Evolutionary conservation across 2,113 vertebrate species (phyloP), one percentile per base, ranked within the genome.

Genomic region (Coptodon bakossiorum): DNA sequence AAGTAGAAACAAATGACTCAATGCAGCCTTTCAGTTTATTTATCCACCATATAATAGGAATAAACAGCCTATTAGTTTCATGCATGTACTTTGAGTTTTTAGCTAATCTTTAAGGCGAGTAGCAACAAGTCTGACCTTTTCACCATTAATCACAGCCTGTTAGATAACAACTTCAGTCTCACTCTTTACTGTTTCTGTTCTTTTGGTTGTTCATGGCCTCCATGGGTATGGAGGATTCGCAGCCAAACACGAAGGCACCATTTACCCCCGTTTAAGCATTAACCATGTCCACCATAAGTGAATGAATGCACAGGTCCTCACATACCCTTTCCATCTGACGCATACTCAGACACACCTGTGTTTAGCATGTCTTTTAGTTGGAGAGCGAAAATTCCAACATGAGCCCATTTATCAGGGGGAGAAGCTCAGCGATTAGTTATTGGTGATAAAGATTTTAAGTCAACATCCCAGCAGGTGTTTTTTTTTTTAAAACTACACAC

Each of bases 381-480:
- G 94, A 93, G 84, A 88, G 82, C 80, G 22, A 92, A 93, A 96
- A 96, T 95, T 96, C 93, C 3, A 81, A 94, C 94, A 86, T 57
- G 94, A 97, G 97, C 93, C 96, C 96, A 96, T 97, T 97, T 97
- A 97, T 98, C 97, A 89, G 3, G 53, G 87, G 63, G 79, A 88
- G 89, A 84, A 91, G 91, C 84, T 82, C 59, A 92, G 93, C 89
- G 96, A 97, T 97, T 97, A 97, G 96, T 96, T 97, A 97, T 97
- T 96, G 96, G 96, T 95, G 96, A 97, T 96, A 96, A 96, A 97
- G 97, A 93, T 94, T 97, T 97, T 96, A 95, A 97, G 97, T 97
- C 97, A 98, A 98, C 97, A 98, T 91, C 94, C 94, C 92, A 92
- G 96, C 98, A 98, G 97, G 97, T 98, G 98, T 96, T 92, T 86